phyloP scores from a whole-genome alignment of 2,797 vertebrate species.

The Pogoniulus pusillus region DNA sequence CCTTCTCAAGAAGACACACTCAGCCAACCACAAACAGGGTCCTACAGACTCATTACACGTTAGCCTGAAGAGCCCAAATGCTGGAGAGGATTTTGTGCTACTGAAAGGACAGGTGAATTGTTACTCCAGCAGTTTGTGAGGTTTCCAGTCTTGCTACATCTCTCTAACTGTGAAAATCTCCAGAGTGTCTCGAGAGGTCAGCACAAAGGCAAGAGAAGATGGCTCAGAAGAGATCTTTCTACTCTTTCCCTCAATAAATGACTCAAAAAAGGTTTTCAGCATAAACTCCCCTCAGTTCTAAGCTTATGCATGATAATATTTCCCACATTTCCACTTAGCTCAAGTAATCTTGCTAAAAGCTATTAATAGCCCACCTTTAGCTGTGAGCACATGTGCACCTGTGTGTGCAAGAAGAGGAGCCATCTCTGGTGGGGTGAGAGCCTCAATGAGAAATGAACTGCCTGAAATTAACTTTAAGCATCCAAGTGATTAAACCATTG shows the following conservation, averaged over 20 bases:
- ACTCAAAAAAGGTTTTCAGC: slow-evolving; percentile 52
- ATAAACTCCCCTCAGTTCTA: background rate
- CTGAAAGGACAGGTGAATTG: background rate
- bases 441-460: slow-evolving; percentile 65
- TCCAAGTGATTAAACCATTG: slow-evolving; percentile 75
- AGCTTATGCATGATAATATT: slow-evolving; percentile 48
- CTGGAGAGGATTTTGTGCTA: background rate
- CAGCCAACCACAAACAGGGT: background rate
- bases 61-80: background rate
- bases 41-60: background rate
- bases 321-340: slow-evolving; percentile 65
- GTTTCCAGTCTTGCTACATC: background rate
- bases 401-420: slow-evolving; percentile 28
- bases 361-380: slow-evolving; percentile 72
- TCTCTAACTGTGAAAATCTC: background rate
- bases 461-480: slow-evolving; percentile 64
- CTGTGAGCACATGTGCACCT: slow-evolving; percentile 56
- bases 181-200: background rate
- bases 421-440: slow-evolving; percentile 23
- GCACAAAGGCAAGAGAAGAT: background rate
- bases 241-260: slow-evolving; percentile 44
- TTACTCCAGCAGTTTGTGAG: background rate
- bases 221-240: slow-evolving; percentile 26
- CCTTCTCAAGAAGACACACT: background rate
- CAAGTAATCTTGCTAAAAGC: slow-evolving; percentile 68